A percentile compares a stretch with the other conserved stretches of the same genome.
These are phyloP conservation scores for Dreissena polymorpha DNA, from an alignment of 1,140 invertebrate species.

Conservation along the genomic window DNA sequence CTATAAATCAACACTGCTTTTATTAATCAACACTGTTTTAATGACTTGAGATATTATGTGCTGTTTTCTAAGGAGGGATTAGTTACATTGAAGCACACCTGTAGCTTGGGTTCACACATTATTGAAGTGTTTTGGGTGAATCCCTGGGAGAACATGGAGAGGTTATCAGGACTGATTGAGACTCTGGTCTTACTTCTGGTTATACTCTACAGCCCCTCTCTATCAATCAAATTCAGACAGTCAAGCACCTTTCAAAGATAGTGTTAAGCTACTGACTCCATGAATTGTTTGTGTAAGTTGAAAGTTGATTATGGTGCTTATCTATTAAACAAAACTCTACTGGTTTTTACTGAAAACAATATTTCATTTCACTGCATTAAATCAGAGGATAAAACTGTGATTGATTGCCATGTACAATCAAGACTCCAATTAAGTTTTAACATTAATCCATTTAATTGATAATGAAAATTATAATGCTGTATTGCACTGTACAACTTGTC, in stretches of 20 bases:
- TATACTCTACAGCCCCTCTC: constrained; percentile 5
- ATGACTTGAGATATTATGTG: constrained; percentile 14
- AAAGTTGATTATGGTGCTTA: constrained; percentile 23
- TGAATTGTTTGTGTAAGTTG: constrained; percentile 29
- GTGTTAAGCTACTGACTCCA: constrained; percentile 26
- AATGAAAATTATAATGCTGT: too few relatives aligned
- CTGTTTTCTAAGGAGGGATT: constrained; percentile 26
- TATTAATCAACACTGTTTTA: constrained; percentile 14
- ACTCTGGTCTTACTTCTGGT: constrained; percentile 10
- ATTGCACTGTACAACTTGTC: too few relatives aligned
- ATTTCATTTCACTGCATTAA: constrained; percentile 6
- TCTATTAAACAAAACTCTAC: constrained; percentile 45
- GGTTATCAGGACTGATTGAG: constrained; percentile 17
- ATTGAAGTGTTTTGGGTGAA: not conserved
- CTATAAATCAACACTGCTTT: not conserved
- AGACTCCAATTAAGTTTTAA: too few relatives aligned
- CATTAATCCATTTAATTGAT: too few relatives aligned
- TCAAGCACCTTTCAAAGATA: constrained; percentile 5
- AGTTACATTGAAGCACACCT: constrained; percentile 37
- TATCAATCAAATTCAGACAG: constrained; percentile 1
- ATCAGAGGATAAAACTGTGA: constrained; percentile 11
- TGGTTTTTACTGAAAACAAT: constrained; percentile 12
- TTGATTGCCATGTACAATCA: too few relatives aligned
- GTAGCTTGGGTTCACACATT: constrained; percentile 36
- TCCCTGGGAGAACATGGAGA: constrained; percentile 9